Evolutionary conservation across 2,797 vertebrate genomes (phyloP), one percentile per base, ranked within the genome.

Genomic region (Syngnathus rostellatus): DNA sequence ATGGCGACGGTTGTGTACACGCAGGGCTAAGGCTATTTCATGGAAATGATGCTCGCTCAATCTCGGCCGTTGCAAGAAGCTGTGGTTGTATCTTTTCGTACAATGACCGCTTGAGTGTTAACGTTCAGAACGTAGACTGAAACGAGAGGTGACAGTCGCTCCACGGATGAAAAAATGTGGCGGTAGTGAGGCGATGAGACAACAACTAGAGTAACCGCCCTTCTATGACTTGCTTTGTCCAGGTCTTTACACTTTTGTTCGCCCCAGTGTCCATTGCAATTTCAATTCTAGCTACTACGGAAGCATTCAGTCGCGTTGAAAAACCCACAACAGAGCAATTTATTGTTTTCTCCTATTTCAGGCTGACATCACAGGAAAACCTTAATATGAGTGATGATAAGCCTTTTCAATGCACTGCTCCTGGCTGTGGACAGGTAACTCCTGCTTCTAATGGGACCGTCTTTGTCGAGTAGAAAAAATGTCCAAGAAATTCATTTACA

Each of bases 361-460:
- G 95, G 92, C 86, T 85, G 85, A 79, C 67, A 65, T 77, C 88
- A 92, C 91, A 91, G 91, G 92, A 97, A 91, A 89, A 89, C 86
- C 93, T 92, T 95, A 99, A 97, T 96, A 99, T 99, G 97, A 99
- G 95, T 96, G 97, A 99, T 98, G 97, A 99, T 81, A 99, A 95
- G 93, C 97, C 97, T 70, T 99, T 99, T 89, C 93, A 96, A 92
- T 99, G 97, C 73, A 98, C 95, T 93, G 97, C 97, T 92, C 95
- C 97, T 89, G 97, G 97, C 74, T 99, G 97, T 92, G 97, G 97
- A 92, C 97, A 99, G 96, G 97, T 97, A 92, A 72, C 69, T 3
- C 11, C 8, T 17, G 39, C 39, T 40, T 61, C 40, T 41, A 23
- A 19, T 61, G 38, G 10, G 5, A 19, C 8, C 2, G 12, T 17